A percentile compares a stretch with the other conserved stretches of the same genome.
phyloP scores from a whole-genome alignment of 1,140 invertebrate species.

The Aricia agestis region DNA sequence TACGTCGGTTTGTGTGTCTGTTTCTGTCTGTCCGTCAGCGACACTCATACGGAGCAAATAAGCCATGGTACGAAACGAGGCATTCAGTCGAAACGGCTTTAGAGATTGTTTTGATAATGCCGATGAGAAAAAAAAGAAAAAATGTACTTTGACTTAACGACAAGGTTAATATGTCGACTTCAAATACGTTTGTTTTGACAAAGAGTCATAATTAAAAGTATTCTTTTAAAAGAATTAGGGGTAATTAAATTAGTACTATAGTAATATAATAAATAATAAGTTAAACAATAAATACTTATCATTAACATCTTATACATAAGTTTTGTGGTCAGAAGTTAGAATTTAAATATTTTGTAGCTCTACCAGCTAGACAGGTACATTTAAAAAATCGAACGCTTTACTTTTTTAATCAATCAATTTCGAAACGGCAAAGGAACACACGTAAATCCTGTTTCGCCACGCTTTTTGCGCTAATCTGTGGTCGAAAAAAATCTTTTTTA shows the following conservation, averaged over 20 bases:
- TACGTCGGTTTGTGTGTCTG: conserved; percentile 37
- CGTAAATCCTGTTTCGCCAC: conserved; percentile 44
- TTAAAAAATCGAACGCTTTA: conserved; percentile 12
- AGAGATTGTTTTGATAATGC: conserved; percentile 48
- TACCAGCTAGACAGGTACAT: not conserved
- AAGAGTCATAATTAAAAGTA: too few species aligned
- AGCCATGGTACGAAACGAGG: conserved; percentile 50
- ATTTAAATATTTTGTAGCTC: not conserved
- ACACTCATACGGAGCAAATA: conserved; percentile 37
- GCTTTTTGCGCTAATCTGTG: conserved; percentile 50
- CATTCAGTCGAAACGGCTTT: conserved; percentile 45
- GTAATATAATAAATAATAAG: too few species aligned
- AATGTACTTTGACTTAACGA: conserved; percentile 19
- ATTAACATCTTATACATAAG: too few species aligned
- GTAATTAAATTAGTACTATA: too few species aligned
- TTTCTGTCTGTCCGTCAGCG: conserved; percentile 43
- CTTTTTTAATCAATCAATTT: conserved; percentile 26
- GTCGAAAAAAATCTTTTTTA: conserved; percentile 30
- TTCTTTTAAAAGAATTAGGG: too few species aligned
- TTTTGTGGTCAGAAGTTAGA: not conserved
- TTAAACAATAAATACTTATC: too few species aligned
- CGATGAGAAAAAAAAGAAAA: conserved; percentile 23
- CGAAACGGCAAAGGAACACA: conserved; percentile 40
- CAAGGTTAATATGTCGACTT: conserved; percentile 10
- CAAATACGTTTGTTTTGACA: not conserved